Evolutionary conservation across 2,888 invertebrate species (phyloP), one percentile per base, ranked within the genome.

Genomic region (Notodonta ziczac): DNA sequence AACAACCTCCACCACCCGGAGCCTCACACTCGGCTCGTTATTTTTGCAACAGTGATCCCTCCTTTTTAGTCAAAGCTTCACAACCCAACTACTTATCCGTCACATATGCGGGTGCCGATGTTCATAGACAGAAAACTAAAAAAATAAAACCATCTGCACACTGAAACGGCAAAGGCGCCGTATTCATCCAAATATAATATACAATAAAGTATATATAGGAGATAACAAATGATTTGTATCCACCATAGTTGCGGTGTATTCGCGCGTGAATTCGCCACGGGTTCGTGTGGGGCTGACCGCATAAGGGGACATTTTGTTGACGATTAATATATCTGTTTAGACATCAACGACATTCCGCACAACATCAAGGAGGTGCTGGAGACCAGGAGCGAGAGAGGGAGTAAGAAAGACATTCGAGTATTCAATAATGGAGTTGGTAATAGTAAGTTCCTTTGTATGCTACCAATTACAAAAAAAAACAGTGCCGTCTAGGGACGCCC

Each of bases 221-320:
- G 79, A 81, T 82, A 82, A 83, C 80, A 81, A 85, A 84, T 83
- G 80, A 79, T 80, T 78, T 73, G 69, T 75, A 72, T 73, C 80
- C 74, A 70, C 79, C 61, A 77, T 74, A 72, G 74, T 63, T 56
- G 66, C 58, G 61, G 74, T 69, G 73, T 57, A 80, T 73, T 74
- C 72, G 70, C 60, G 84, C 79, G 83, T 70, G 42, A 75, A 72
- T 69, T 69, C 58, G 74, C 73, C 65, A 79, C 72, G 76, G 80
- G 75, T 72, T 72, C 71, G 75, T 76, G 70, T 58, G 70, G 77
- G 78, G 80, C 75, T 81, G 80, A 76, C 72, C 74, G 72, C 73
- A 71, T 64, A 66, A 66, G 76, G 76, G 77, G 67, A 66, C 57
- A 46, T 57, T 60, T 61, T 68, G 68, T 67, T 64, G 72, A 74